These are phyloP conservation scores for Aulostomus chinensis DNA, from an alignment of 2,797 vertebrate genomes.

Conservation along the genomic window DNA sequence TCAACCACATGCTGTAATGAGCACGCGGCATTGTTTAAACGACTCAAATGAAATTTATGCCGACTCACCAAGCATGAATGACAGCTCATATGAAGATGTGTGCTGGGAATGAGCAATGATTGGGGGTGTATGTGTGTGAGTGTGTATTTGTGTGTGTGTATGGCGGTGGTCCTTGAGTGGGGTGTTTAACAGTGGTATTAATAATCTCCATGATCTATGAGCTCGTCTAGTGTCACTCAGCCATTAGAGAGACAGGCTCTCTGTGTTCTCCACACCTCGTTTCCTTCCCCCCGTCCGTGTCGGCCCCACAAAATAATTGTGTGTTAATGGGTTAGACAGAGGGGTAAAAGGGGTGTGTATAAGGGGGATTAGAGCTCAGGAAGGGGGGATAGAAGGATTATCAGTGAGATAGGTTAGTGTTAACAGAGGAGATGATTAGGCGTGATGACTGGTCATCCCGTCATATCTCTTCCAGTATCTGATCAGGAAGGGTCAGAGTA, in stretches of 20 bases:
- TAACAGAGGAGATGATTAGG: constrained; percentile 72
- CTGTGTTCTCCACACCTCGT: constrained; percentile 79
- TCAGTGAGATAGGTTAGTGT: constrained; percentile 65
- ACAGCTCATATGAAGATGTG: constrained; percentile 73
- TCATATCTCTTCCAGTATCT: no score
- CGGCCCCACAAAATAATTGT: constrained; percentile 72
- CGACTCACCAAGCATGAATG: constrained; percentile 74
- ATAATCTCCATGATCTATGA: constrained; percentile 81
- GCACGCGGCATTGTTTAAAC: constrained; percentile 71
- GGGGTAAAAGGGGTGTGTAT: constrained; percentile 9
- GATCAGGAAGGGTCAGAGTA: no score
- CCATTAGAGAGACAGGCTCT: constrained; percentile 69
- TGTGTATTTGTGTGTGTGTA: constrained; percentile 32
- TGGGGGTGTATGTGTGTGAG: constrained; percentile 16
- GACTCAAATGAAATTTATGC: constrained; percentile 77
- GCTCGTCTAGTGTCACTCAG: constrained; percentile 77
- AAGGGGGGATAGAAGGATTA: constrained; percentile 53
- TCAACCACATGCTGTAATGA: constrained; percentile 69
- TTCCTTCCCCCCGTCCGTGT: constrained; percentile 68
- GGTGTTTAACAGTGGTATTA: constrained; percentile 77
- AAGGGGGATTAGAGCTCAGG: constrained; percentile 46
- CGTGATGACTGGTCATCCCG: constrained; percentile 69
- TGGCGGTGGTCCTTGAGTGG: constrained; percentile 55
- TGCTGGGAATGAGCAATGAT: constrained; percentile 64
- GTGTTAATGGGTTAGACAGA: constrained; percentile 73